A percentile compares a stretch with the other conserved stretches of the same genome.
These are phyloP conservation scores for Drosophila subpulchrella DNA, from an alignment of 1,140 invertebrate species.

Conservation along the genomic window DNA sequence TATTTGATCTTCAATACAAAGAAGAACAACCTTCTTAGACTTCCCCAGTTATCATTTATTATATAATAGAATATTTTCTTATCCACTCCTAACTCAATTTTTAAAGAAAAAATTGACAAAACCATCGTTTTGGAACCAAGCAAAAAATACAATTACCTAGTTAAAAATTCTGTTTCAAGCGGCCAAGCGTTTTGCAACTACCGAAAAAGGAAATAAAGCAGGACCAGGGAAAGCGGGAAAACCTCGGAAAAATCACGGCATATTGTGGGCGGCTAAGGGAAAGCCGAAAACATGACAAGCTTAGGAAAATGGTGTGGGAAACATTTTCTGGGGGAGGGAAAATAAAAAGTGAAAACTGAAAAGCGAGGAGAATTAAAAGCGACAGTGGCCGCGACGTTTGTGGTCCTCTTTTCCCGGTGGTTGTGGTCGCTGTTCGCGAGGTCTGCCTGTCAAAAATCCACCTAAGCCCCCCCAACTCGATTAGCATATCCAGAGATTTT, in stretches of 20 bases:
- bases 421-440: slow-evolving; percentile 60
- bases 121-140: not conserved
- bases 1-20: too few species aligned
- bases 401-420: slow-evolving; percentile 47
- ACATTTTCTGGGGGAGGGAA: not conserved
- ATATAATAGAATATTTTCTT: not conserved
- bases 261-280: slow-evolving; percentile 22
- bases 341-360: slow-evolving; percentile 34
- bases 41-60: too few species aligned
- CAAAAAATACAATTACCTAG: slow-evolving; percentile 25
- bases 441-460: slow-evolving; percentile 16
- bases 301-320: slow-evolving; percentile 21
- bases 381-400: slow-evolving; percentile 69
- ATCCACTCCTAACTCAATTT: not conserved
- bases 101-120: not conserved
- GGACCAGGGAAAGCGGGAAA: slow-evolving; percentile 41
- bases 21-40: too few species aligned
- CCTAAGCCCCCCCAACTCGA: slow-evolving; percentile 64
- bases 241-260: slow-evolving; percentile 64
- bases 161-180: slow-evolving; percentile 72
- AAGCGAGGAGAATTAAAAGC: slow-evolving; percentile 76
- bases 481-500: slow-evolving; percentile 76
- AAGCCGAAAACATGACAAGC: slow-evolving; percentile 40
- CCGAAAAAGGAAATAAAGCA: slow-evolving; percentile 8
- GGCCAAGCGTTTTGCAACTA: slow-evolving; percentile 44